phyloP scores from a whole-genome alignment of 2,797 vertebrate genomes.

The Semotilus atromaculatus region DNA sequence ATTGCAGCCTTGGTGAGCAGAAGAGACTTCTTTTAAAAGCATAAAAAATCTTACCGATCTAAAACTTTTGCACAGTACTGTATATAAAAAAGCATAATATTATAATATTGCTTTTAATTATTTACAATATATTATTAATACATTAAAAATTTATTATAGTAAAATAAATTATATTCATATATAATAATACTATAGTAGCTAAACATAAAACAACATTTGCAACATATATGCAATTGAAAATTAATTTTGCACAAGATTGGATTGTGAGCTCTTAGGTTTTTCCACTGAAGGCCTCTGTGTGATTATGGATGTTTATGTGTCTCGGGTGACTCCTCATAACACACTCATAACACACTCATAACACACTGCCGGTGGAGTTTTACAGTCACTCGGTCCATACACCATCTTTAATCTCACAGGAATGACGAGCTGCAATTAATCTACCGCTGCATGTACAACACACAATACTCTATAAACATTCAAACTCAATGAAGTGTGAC shows the following conservation, averaged over 20 bases:
- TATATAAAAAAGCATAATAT: too few species aligned
- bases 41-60: too few species aligned
- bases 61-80: too few species aligned
- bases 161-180: too few species aligned
- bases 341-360: too few species aligned
- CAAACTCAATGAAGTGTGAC: background rate
- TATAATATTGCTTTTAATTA: too few species aligned
- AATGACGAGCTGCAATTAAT: background rate
- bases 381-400: background rate
- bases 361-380: background rate
- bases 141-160: too few species aligned
- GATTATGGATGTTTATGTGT: background rate
- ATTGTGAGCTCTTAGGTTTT: background rate
- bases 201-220: background rate
- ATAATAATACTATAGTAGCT: too few species aligned
- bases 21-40: too few species aligned
- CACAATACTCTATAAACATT: background rate
- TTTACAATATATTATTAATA: too few species aligned
- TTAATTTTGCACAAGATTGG: background rate
- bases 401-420: background rate
- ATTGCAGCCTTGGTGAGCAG: too few species aligned
- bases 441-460: background rate
- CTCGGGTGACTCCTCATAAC: background rate
- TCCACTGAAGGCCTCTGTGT: background rate
- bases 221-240: background rate